phyloP scores from a whole-genome alignment of 2,888 invertebrate genomes.

The Cybosia mesomella region DNA sequence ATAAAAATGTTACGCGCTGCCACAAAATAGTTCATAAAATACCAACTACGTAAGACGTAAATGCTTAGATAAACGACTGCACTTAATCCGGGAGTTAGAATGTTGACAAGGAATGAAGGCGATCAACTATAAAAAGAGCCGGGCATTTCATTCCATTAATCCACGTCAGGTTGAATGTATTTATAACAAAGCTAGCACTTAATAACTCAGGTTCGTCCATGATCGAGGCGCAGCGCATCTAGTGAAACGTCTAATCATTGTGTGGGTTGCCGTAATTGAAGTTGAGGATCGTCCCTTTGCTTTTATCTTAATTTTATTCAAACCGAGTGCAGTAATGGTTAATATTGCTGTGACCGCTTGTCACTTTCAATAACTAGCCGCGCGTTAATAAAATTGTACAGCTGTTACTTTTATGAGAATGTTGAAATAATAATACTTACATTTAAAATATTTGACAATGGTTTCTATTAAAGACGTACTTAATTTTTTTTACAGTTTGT shows the following conservation, averaged over 20 bases:
- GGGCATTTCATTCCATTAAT: conserved; percentile 81
- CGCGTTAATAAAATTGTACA: conserved; percentile 68
- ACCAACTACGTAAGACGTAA: conserved; percentile 74
- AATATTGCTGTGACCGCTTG: conserved; percentile 84
- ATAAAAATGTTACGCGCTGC: conserved; percentile 68
- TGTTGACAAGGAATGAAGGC: conserved; percentile 81
- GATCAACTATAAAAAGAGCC: conserved; percentile 77
- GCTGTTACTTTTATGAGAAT: conserved; percentile 72
- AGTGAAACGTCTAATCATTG: conserved; percentile 84
- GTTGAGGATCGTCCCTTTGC: conserved; percentile 76
- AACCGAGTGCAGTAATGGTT: conserved; percentile 74
- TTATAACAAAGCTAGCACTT: conserved; percentile 84
- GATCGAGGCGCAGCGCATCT: conserved; percentile 72
- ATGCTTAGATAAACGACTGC: conserved; percentile 80
- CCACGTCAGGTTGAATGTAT: conserved; percentile 81
- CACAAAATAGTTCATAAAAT: conserved; percentile 76
- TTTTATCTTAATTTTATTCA: conserved; percentile 86
- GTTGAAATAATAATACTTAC: conserved; percentile 33
- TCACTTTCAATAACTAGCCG: conserved; percentile 81
- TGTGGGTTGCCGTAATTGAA: conserved; percentile 84
- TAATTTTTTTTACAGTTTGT: background rate
- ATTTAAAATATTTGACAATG: too few relatives aligned
- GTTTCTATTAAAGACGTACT: background rate
- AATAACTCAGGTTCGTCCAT: conserved; percentile 77
- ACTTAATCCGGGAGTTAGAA: conserved; percentile 84